Evolutionary conservation across 64 coral and sea anemone species (phyloP), one percentile per base, ranked within the genome.

Genomic region (Orbicella faveolata): DNA sequence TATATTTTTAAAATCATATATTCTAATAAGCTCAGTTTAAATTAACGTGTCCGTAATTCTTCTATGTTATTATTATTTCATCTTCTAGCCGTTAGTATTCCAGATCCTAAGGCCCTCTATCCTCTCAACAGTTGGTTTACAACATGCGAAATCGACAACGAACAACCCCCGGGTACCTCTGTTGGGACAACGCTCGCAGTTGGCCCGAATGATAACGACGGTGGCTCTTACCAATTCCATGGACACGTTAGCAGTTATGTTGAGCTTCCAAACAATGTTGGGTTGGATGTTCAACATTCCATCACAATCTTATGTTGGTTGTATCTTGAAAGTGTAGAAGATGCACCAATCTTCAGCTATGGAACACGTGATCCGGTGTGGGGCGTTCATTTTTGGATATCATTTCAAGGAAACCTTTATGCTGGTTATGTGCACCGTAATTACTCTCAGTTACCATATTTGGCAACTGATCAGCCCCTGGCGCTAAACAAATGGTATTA

Each of bases 101-200:
- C 87, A 23, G 74, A 76, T 55, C 44, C 87, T 5, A 74, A 57
- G 21, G 69, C 41, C 10, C 53, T 75, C 13, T 76, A 66, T 26
- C 87, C 87, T 62, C 17, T 88, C 9, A 88, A 88, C 52, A 59
- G 36, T 11, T 54, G 53, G 12, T 61, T 75, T 54, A n/a, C 21
- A 59, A 88, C 87, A n/a, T 17, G 72, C 25, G 87, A 88, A 48
- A 88, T 88, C 51, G 53, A 74, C 66, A 63, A 77, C 30, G 76
- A 54, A 34, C 34, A 88, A 57, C 87, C 75, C 11, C 70, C 73
- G 33, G 84, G 84, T 23, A 76, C 57, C 14, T 21, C 87, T 75
- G 70, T 34, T 76, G 74, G 57, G 13, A 73, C 62, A 0, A 59
- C 57, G 36, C 52, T 88, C 14, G 41, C 72, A 20, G 36, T n/a